These are phyloP conservation scores for Mythimna albipuncta DNA, from an alignment of 2,888 invertebrate species.

Conservation along the genomic window DNA sequence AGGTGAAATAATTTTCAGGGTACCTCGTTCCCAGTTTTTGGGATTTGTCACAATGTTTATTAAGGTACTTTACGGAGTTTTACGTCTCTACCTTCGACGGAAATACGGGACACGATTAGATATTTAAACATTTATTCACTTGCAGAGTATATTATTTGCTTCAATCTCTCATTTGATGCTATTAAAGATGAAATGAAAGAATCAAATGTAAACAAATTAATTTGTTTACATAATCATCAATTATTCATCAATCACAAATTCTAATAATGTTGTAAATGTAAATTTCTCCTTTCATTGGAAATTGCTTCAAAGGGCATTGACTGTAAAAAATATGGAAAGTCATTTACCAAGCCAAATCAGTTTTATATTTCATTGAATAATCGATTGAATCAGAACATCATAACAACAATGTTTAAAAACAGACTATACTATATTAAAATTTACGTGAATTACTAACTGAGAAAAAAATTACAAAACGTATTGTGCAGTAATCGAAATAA, in stretches of 20 bases:
- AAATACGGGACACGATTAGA: conserved; percentile 14
- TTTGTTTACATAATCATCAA: too few species aligned
- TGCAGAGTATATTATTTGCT: background rate
- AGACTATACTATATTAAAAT: too few species aligned
- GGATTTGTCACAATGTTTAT: conserved; percentile 39
- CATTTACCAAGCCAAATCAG: background rate
- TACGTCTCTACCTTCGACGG: background rate
- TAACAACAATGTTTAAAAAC: background rate
- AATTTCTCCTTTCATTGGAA: conserved; percentile 3
- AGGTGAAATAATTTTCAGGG: conserved; percentile 29
- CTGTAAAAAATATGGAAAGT: background rate
- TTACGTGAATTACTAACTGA: too few species aligned
- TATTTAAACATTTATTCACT: conserved; percentile 12
- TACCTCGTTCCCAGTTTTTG: conserved; percentile 10
- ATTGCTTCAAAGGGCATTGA: background rate
- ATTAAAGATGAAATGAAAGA: background rate
- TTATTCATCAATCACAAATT: too few species aligned
- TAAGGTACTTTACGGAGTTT: conserved; percentile 13
- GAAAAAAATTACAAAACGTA: too few species aligned
- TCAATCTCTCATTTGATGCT: background rate
- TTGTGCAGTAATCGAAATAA: too few species aligned
- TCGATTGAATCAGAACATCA: background rate
- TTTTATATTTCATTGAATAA: background rate
- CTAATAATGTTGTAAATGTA: background rate
- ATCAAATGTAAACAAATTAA: too few species aligned